These are phyloP conservation scores for Chamaea fasciata DNA, from an alignment of 2,113 vertebrate species.

Conservation along the genomic window DNA sequence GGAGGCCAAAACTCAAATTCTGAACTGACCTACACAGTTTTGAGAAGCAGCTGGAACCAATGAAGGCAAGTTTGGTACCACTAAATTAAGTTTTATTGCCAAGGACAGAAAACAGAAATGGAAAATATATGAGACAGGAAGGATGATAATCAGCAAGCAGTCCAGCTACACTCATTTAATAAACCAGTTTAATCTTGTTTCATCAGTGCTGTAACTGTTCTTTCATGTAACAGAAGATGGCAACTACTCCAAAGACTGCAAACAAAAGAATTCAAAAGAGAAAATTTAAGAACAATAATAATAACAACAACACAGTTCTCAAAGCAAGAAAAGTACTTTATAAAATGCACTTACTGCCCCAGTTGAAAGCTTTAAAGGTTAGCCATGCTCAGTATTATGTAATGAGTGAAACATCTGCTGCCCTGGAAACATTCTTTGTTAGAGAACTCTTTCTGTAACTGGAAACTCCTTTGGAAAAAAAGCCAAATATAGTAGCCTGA, in stretches of 20 bases:
- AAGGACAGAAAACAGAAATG: not conserved
- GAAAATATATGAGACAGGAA: not conserved
- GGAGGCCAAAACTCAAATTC: not conserved
- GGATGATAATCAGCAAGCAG: not conserved
- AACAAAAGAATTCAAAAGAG: not conserved
- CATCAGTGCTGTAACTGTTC: not conserved
- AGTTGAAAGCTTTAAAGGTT: slow-evolving; percentile 13
- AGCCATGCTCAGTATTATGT: slow-evolving; percentile 16
- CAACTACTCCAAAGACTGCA: not conserved
- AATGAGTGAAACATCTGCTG: slow-evolving; percentile 49
- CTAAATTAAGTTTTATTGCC: not conserved
- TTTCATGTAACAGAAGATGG: not conserved
- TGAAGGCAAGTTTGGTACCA: not conserved
- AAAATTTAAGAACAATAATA: not conserved
- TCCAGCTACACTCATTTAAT: not conserved
- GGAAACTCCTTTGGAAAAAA: slow-evolving; percentile 36
- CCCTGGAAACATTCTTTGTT: slow-evolving; percentile 52
- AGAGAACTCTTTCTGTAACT: slow-evolving; percentile 34
- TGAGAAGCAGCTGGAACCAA: not conserved
- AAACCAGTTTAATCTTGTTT: not conserved
- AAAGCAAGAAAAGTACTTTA: not conserved
- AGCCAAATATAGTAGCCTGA: slow-evolving; percentile 37
- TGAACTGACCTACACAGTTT: not conserved
- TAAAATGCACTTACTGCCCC: not conserved
- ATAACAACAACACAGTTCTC: not conserved